Evolutionary conservation across 2,797 vertebrate species (phyloP).

Genomic region (Pipistrellus kuhlii): DNA sequence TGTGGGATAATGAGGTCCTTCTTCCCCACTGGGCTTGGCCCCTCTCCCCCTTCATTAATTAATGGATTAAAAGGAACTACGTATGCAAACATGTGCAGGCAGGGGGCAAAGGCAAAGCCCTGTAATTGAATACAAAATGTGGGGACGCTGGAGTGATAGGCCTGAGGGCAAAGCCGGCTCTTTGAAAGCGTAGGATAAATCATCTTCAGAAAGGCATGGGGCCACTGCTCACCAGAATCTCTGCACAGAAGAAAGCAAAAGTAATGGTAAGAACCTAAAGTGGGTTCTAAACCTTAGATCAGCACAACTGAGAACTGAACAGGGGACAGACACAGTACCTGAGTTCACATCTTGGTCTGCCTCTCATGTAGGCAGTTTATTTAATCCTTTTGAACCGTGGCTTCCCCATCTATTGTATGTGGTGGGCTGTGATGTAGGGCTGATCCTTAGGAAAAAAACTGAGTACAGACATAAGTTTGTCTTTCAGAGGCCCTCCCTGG

Average conservation of each 20-base stretch:
- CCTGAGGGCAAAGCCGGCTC: neutral
- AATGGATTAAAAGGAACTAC: constrained; percentile 53
- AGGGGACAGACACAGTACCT: neutral
- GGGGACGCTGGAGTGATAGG: neutral
- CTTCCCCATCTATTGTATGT: neutral
- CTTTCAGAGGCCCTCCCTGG: neutral
- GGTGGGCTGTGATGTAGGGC: neutral
- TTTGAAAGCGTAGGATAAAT: neutral
- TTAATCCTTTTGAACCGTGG: neutral
- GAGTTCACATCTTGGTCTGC: neutral
- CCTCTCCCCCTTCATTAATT: constrained; percentile 42
- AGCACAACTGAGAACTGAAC: neutral
- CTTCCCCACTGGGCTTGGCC: neutral
- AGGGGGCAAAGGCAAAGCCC: neutral
- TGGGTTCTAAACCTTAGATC: neutral
- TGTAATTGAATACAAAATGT: neutral
- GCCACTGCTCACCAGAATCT: neutral
- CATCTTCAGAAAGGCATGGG: neutral
- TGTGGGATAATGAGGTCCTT: neutral
- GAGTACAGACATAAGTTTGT: neutral
- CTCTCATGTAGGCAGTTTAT: neutral
- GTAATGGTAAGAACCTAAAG: neutral
- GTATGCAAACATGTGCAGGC: neutral
- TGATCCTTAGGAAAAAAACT: constrained; percentile 28
- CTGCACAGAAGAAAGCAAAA: constrained; percentile 21